phyloP scores from a whole-genome alignment of 1,140 invertebrate genomes.

The Glossosoma conforme region DNA sequence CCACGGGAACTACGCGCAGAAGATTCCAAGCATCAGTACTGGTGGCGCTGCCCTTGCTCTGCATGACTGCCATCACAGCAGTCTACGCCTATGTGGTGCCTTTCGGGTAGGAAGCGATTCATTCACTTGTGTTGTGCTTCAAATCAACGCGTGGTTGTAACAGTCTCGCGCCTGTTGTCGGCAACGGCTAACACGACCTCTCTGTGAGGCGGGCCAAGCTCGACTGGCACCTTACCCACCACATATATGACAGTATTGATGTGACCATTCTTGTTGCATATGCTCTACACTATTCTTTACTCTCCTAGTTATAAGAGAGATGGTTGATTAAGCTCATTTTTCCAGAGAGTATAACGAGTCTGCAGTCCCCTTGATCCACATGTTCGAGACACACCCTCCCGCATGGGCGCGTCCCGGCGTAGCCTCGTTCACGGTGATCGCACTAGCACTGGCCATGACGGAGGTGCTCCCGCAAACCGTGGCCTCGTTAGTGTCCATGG shows the following conservation, averaged over 20 bases:
- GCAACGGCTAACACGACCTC: no score
- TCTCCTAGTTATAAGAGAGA: no score
- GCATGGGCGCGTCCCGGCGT: constrained; percentile 57
- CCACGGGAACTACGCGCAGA: constrained; percentile 27
- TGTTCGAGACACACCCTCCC: constrained; percentile 56
- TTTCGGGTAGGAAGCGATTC: constrained; percentile 41
- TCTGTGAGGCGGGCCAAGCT: no score
- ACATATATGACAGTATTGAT: no score
- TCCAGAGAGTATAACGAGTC: constrained; percentile 38
- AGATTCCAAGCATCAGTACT: constrained; percentile 32
- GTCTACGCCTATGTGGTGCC: constrained; percentile 40
- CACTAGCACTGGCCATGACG: constrained; percentile 55
- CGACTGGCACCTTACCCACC: no score
- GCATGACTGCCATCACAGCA: constrained; percentile 36
- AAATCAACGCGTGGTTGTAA: no score
- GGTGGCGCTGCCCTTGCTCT: constrained; percentile 35
- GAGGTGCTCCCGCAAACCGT: constrained; percentile 59
- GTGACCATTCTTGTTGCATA: no score
- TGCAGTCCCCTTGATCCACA: constrained; percentile 55
- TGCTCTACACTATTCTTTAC: no score
- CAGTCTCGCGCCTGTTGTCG: no score
- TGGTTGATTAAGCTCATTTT: no score
- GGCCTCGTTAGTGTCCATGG: constrained; percentile 52
- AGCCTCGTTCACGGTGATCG: constrained; percentile 55
- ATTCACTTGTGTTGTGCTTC: no score